Conservation (phyloP, 2,113 vertebrate genomes). For the Tachysurus vachellii region DNA sequence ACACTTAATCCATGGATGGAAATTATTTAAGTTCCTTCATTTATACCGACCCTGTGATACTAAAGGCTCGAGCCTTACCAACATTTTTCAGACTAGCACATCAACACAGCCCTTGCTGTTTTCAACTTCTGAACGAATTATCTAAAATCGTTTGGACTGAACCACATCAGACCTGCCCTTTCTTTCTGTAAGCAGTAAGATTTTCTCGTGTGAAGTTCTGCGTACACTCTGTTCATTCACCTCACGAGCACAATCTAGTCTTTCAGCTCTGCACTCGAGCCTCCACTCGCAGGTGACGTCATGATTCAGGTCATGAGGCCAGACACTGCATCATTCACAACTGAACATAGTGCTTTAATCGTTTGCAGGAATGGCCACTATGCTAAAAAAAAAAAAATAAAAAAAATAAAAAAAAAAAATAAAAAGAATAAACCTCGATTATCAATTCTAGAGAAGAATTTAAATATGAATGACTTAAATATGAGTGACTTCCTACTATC, state of each 20-base stretch:
- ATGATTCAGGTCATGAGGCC: slow-evolving; percentile 4
- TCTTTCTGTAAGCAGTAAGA: slow-evolving; percentile 12
- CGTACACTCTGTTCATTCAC: slow-evolving; percentile 47
- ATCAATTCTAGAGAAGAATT: background rate
- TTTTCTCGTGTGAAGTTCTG: slow-evolving; percentile 32
- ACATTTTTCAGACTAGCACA: background rate
- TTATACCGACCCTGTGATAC: background rate
- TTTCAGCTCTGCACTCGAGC: slow-evolving; percentile 39
- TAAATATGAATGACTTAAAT: background rate
- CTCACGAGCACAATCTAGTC: slow-evolving; percentile 36
- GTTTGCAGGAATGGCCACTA: background rate
- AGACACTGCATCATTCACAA: slow-evolving; percentile 37
- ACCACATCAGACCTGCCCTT: background rate
- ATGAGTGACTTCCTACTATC: background rate
- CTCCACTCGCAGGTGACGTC: slow-evolving; percentile 37
- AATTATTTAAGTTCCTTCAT: too few species aligned
- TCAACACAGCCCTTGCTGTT: background rate
- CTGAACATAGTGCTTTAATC: slow-evolving; percentile 8
- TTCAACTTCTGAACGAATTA: slow-evolving; percentile 3
- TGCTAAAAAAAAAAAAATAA: background rate
- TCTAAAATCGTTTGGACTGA: background rate
- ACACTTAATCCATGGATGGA: too few species aligned
- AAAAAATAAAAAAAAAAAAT: too few species aligned
- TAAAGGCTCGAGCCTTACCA: background rate
- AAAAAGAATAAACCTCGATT: background rate